Conservation (phyloP, 1,140 invertebrate genomes). For the Euwallacea similis region DNA sequence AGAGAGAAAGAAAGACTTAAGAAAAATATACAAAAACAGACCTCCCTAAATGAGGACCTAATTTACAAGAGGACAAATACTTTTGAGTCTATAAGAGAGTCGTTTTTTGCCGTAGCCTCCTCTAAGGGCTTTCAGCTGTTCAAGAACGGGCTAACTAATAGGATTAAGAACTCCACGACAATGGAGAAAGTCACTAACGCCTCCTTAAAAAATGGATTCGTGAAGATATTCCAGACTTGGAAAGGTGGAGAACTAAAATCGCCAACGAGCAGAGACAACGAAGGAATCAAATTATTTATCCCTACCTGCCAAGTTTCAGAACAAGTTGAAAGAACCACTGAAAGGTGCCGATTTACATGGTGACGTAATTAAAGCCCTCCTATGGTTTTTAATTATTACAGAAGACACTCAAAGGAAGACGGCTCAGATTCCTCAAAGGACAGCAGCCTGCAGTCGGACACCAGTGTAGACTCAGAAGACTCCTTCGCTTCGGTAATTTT, state of each 20-base stretch:
- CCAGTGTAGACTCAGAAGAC: conserved; percentile 89
- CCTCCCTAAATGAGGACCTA: conserved; percentile 84
- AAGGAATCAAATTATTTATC: conserved; percentile 38
- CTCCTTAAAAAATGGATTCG: conserved; percentile 48
- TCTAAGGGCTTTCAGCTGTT: conserved; percentile 80
- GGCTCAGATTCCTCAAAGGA: conserved; percentile 90
- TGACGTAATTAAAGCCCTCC: neutral
- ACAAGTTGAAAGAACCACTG: conserved; percentile 23
- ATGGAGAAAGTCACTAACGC: conserved; percentile 78
- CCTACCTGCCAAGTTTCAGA: conserved; percentile 38
- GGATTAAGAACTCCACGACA: conserved; percentile 77
- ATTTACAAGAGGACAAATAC: conserved; percentile 70
- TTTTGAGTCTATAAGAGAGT: conserved; percentile 73
- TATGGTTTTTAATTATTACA: neutral
- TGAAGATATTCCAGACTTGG: conserved; percentile 52
- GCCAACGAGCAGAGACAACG: conserved; percentile 46
- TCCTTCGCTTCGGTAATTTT: conserved; percentile 90
- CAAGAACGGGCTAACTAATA: conserved; percentile 73
- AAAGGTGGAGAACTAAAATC: conserved; percentile 48
- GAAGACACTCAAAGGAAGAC: conserved; percentile 75
- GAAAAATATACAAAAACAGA: conserved; percentile 85
- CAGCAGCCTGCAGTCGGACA: conserved; percentile 88
- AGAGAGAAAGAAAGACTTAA: conserved; percentile 81
- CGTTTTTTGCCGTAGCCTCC: conserved; percentile 70
- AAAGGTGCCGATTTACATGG: conserved; percentile 22